Evolutionary conservation across 2,113 vertebrate species (phyloP).

Genomic region (Dissostichus mawsoni): DNA sequence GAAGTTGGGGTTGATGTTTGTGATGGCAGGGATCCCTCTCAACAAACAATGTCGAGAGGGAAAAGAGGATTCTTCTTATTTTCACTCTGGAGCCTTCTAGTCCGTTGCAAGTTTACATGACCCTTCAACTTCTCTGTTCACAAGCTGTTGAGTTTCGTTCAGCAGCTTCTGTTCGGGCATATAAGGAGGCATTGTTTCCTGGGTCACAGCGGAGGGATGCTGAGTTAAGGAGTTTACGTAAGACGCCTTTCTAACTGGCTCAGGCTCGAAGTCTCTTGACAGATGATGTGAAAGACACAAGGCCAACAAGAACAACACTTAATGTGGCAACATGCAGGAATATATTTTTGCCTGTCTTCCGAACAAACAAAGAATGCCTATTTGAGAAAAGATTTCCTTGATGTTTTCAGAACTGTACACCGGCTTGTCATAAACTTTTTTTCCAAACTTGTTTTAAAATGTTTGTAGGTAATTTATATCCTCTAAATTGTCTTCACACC

Average conservation of each 20-base stretch:
- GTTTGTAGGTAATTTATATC: slow-evolving; percentile 79
- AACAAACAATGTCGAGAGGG: slow-evolving; percentile 70
- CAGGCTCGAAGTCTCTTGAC: slow-evolving; percentile 48
- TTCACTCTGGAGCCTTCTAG: slow-evolving; percentile 74
- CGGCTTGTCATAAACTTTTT: slow-evolving; percentile 64
- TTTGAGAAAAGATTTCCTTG: slow-evolving; percentile 57
- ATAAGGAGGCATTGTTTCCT: slow-evolving; percentile 78
- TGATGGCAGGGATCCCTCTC: slow-evolving; percentile 76
- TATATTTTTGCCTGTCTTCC: slow-evolving; percentile 67
- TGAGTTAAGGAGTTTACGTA: slow-evolving; percentile 75
- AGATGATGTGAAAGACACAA: slow-evolving; percentile 74
- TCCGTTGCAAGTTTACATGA: slow-evolving; percentile 83
- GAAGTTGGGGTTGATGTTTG: slow-evolving; percentile 75
- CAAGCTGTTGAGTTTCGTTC: slow-evolving; percentile 75
- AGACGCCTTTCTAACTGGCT: slow-evolving; percentile 68
- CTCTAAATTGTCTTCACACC: slow-evolving; percentile 69
- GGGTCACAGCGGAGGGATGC: slow-evolving; percentile 72
- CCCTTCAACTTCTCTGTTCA: slow-evolving; percentile 79
- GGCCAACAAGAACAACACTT: slow-evolving; percentile 57
- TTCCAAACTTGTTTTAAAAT: slow-evolving; percentile 62
- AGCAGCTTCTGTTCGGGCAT: slow-evolving; percentile 72
- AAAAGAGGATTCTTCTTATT: slow-evolving; percentile 76
- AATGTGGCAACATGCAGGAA: slow-evolving; percentile 57
- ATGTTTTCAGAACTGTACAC: slow-evolving; percentile 59
- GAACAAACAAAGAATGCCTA: slow-evolving; percentile 56